phyloP scores from a whole-genome alignment of 1,140 invertebrate species.

The Delia radicum region DNA sequence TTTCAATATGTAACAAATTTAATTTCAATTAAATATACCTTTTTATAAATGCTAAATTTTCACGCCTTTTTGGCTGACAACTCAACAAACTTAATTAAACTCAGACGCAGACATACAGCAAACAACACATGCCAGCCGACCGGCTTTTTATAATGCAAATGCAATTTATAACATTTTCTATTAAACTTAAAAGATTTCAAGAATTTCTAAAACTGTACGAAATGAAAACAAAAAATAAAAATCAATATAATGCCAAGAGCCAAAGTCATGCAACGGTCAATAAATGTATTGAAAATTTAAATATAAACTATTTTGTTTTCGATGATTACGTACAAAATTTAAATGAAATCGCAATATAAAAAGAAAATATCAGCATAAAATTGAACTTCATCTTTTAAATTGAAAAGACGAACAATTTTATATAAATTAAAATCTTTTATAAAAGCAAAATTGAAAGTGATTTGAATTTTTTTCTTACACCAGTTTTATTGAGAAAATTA shows the following conservation, averaged over 20 bases:
- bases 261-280: conserved; percentile 8
- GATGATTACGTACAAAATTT: background rate
- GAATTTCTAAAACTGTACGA: conserved; percentile 1
- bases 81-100: background rate
- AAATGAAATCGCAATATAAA: background rate
- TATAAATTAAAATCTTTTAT: no score
- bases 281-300: background rate
- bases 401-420: background rate
- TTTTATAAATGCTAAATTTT: background rate
- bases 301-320: background rate
- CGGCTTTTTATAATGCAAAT: background rate
- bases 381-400: background rate
- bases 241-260: background rate
- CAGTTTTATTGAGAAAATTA: background rate
- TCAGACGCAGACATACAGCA: background rate
- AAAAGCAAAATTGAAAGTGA: background rate
- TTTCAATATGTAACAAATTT: no score
- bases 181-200: background rate
- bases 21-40: no score
- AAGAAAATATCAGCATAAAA: background rate
- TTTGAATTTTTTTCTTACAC: background rate
- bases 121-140: background rate
- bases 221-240: background rate
- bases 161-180: background rate
- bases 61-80: background rate